Base-by-base conservation (phyloP, 2,113 vertebrate genomes). In the Rissa tridactyla region DNA sequence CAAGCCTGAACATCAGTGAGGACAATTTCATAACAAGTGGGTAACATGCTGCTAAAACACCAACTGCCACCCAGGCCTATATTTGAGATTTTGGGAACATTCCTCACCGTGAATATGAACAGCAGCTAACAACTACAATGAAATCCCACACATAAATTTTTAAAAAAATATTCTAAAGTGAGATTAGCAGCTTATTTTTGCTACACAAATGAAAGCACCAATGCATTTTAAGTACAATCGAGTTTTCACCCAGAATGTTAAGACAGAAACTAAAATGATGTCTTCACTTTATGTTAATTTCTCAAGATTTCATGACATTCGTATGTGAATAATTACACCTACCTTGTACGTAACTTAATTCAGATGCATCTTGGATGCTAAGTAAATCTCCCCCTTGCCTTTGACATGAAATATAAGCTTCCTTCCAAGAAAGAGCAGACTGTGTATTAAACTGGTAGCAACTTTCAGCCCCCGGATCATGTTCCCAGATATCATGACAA, bases 381-480 rank as follows among this genome's bases (percentile, higher is more conserved):
- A 99, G 96, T 93, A 99, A 98, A 94, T 99, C 98, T 46, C 98
- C 99, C 51, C 98, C 97, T 96, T 99, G 99, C 95, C 98, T 99
- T 13, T 98, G 98, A 97, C 99, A 99, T 3, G 99, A 99, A 93
- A 99, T 82, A 76, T 99, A 98, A 49, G 99, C 99, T 95, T 99
- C 98, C 14, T 99, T 99, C 99, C 99, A 99, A 84, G 98, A 98
- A 92, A 99, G 98, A 30, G 98, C 77, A 18, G 98, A 98, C 51
- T 96, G 96, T 19, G 98, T 98, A 78, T 99, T 99, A 97, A 99
- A 98, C 93, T 99, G 98, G 95, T 99, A 99, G 98, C 99, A 99
- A 84, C 92, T 98, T 75, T 98, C 98, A 94, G 76, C 93, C 11
- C 94, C 94, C 13, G 95, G 97, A 20, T 98, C 91, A 29, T 70